These are phyloP conservation scores for Eucriotettix oculatus DNA, from an alignment of 2,888 invertebrate genomes.

Conservation along the genomic window DNA sequence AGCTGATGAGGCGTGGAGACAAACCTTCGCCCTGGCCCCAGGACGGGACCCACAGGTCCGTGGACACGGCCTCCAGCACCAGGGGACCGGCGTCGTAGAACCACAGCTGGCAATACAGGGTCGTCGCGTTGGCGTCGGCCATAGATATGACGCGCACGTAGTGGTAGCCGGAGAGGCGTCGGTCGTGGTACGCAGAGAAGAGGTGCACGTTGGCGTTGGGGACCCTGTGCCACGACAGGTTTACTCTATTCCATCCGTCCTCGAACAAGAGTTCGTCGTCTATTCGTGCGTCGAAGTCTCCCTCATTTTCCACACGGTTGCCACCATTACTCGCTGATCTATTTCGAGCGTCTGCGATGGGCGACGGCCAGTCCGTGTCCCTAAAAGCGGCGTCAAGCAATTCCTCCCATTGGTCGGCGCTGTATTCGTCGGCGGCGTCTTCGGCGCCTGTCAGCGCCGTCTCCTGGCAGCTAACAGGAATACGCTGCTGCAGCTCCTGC, in stretches of 20 bases:
- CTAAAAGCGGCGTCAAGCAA: neutral
- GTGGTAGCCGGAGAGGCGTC: neutral
- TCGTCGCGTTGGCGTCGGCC: neutral
- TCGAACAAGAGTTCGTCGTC: neutral
- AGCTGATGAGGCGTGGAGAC: neutral
- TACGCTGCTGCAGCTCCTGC: neutral
- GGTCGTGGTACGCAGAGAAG: neutral
- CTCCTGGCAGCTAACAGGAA: neutral
- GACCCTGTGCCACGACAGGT: too few relatives aligned
- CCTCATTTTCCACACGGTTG: neutral
- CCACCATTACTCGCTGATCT: neutral
- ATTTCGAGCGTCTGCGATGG: neutral
- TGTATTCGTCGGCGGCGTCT: neutral
- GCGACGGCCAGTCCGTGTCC: neutral
- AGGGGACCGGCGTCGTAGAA: neutral
- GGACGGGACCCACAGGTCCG: neutral
- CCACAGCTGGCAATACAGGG: neutral
- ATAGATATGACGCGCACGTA: neutral
- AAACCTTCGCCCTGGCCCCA: neutral
- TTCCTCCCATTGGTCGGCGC: neutral
- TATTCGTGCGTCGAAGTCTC: neutral
- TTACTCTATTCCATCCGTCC: neutral
- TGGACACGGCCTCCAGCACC: neutral
- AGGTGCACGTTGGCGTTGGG: neutral
- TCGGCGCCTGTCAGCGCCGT: neutral